Conservation (phyloP, 2,113 vertebrate genomes). For the Tragelaphus scriptus region DNA sequence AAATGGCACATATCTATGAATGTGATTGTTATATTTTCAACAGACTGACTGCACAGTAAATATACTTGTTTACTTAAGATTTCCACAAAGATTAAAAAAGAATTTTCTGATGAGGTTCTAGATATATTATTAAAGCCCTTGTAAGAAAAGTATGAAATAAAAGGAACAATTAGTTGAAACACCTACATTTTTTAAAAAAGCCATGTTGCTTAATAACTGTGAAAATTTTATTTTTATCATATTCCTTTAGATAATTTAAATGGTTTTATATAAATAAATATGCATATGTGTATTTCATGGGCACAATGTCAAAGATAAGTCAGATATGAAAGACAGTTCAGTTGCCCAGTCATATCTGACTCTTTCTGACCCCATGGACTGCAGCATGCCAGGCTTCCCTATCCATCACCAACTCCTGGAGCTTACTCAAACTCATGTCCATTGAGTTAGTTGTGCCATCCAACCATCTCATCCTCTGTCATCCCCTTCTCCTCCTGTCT, state of each 20-base stretch:
- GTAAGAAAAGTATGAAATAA: background rate
- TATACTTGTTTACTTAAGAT: background rate
- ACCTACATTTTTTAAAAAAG: background rate
- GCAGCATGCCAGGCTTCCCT: background rate
- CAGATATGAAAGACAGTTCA: background rate
- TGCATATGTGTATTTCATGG: background rate
- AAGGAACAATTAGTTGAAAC: background rate
- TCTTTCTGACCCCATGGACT: background rate
- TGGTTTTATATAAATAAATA: background rate
- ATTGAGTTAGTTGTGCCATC: background rate
- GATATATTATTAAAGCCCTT: background rate
- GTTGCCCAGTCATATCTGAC: background rate
- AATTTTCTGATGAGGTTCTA: background rate
- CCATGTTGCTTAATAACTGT: background rate
- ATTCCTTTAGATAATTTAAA: background rate
- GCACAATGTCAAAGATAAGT: background rate
- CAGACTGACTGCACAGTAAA: background rate
- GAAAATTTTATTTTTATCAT: background rate
- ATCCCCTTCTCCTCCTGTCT: rapidly evolving
- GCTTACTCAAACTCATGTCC: background rate
- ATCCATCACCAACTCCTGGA: background rate
- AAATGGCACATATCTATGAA: background rate
- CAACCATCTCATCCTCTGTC: background rate
- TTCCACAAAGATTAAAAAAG: background rate
- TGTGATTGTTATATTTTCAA: background rate